Percentiles rank a stretch among this genome's conserved stretches.
Evolutionary conservation across 2,888 invertebrate species (phyloP).

Genomic region (Drosophila mimica): DNA sequence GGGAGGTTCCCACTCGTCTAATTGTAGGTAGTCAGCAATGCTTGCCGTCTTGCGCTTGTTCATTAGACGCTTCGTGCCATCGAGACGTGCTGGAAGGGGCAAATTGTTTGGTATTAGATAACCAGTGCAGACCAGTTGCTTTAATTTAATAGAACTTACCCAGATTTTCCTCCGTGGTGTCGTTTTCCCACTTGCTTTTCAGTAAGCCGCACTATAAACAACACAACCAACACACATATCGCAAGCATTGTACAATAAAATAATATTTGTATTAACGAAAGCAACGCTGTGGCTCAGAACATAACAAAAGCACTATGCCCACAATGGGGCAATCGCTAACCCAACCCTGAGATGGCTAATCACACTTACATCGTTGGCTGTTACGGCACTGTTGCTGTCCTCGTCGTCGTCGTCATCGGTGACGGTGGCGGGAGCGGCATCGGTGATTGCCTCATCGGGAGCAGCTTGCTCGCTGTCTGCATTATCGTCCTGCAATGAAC

Average conservation of each 20-base stretch:
- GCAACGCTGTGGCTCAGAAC: conserved; percentile 7
- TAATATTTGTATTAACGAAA: conserved; percentile 23
- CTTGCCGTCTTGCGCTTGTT: conserved; percentile 87
- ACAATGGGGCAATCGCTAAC: conserved; percentile 5
- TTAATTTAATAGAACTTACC: conserved; percentile 88
- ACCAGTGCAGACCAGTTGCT: background rate
- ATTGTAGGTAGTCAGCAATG: conserved; percentile 96
- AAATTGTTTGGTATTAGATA: background rate
- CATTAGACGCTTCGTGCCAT: conserved; percentile 91
- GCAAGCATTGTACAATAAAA: conserved; percentile 35
- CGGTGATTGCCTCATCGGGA: conserved; percentile 18
- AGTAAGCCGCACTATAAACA: conserved; percentile 82
- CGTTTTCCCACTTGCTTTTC: conserved; percentile 94
- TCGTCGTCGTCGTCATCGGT: conserved; percentile 40
- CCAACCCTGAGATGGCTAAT: conserved; percentile 1
- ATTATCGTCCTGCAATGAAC: conserved; percentile 78
- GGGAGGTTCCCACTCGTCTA: conserved; percentile 89
- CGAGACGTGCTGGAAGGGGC: conserved; percentile 92
- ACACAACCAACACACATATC: conserved; percentile 45
- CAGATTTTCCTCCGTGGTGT: conserved; percentile 91
- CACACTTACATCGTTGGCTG: conserved; percentile 63
- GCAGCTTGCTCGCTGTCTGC: conserved; percentile 49
- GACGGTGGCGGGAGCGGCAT: conserved; percentile 14
- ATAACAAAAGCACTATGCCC: conserved; percentile 1
- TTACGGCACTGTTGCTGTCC: conserved; percentile 65